These are phyloP conservation scores for Sitodiplosis mosellana DNA, from an alignment of 1,140 invertebrate species.

Conservation along the genomic window DNA sequence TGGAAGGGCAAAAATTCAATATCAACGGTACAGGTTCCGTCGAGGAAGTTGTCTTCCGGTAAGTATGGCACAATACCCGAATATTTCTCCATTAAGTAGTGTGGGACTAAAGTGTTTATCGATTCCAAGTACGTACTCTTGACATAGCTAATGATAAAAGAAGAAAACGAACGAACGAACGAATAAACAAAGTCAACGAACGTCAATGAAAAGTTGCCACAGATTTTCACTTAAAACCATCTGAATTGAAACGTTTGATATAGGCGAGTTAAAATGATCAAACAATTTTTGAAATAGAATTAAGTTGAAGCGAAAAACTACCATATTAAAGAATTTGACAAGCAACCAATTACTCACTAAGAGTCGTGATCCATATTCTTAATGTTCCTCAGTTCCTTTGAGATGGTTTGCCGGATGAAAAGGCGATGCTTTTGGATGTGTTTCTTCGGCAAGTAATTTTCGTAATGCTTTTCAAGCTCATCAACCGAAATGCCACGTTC, in stretches of 20 bases:
- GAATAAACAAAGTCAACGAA: too few species aligned
- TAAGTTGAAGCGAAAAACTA: not conserved
- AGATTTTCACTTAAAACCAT: too few species aligned
- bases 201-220: not conserved
- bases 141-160: slow-evolving; percentile 30
- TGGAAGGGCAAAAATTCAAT: slow-evolving; percentile 53
- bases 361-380: slow-evolving; percentile 36
- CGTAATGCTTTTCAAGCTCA: slow-evolving; percentile 53
- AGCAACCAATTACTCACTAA: slow-evolving; percentile 23
- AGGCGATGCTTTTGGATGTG: slow-evolving; percentile 50
- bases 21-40: slow-evolving; percentile 33
- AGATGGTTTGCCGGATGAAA: slow-evolving; percentile 55
- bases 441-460: slow-evolving; percentile 61
- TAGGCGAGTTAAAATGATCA: too few species aligned
- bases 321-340: not conserved
- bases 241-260: too few species aligned
- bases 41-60: slow-evolving; percentile 33
- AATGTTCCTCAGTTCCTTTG: slow-evolving; percentile 41
- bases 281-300: too few species aligned
- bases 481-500: slow-evolving; percentile 45
- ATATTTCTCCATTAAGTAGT: slow-evolving; percentile 62
- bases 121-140: slow-evolving; percentile 63
- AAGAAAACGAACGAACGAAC: too few species aligned
- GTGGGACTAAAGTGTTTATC: slow-evolving; percentile 53
- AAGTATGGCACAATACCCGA: slow-evolving; percentile 32